Evolutionary conservation across 2,888 invertebrate genomes (phyloP).

Genomic region (Sesamia inferens): DNA sequence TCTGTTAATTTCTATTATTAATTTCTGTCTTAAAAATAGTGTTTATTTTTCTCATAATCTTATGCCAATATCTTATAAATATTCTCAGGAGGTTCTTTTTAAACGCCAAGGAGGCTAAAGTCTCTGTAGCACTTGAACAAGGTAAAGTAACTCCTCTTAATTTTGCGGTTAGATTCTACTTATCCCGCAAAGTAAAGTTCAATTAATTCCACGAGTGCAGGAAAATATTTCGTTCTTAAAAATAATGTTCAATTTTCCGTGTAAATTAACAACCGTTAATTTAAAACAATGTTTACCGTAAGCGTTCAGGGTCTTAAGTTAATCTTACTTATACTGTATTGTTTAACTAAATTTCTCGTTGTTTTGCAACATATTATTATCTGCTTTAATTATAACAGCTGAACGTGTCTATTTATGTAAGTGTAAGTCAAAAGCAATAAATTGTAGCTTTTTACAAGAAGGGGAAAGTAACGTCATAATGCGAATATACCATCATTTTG

Average conservation of each 20-base stretch:
- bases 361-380: constrained; percentile 3
- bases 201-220: constrained; percentile 36
- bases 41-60: not conserved
- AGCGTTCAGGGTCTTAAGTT: constrained; percentile 23
- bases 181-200: constrained; percentile 30
- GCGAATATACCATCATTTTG: not conserved
- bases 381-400: not conserved
- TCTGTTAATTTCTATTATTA: too few species aligned
- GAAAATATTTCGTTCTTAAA: constrained; percentile 44
- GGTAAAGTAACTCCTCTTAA: constrained; percentile 23
- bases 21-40: not conserved
- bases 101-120: not conserved
- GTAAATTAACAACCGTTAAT: constrained; percentile 51
- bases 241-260: constrained; percentile 43
- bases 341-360: constrained; percentile 13
- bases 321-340: constrained; percentile 29
- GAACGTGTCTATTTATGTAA: not conserved
- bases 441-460: not conserved
- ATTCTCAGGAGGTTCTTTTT: not conserved
- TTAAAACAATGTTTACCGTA: constrained; percentile 41
- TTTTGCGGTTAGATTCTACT: constrained; percentile 22
- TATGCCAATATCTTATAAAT: not conserved
- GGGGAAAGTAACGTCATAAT: not conserved
- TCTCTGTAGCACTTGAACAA: not conserved
- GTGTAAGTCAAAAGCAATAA: not conserved